phyloP scores from a whole-genome alignment of 2,888 invertebrate genomes.

The Scaptomyza tumidula region DNA sequence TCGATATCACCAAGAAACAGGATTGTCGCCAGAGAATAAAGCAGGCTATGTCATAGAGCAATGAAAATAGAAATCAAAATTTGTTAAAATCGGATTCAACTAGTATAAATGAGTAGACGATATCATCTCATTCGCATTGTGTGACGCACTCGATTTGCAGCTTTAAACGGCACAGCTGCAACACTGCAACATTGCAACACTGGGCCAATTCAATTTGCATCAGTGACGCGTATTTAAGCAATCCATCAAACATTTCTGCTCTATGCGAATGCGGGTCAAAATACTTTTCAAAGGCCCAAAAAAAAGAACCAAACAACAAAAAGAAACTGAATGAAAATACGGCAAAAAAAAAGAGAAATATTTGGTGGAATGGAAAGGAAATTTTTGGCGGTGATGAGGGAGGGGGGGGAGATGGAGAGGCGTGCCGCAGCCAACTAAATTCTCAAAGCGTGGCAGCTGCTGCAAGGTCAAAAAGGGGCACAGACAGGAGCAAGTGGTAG shows the following conservation, averaged over 20 bases:
- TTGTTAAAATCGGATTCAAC: not conserved
- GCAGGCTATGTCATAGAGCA: too few relatives aligned
- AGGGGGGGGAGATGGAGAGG: not conserved
- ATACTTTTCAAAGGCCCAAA: constrained; percentile 32
- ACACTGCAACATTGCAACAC: not conserved
- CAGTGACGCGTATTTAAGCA: constrained; percentile 27
- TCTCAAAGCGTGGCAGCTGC: constrained; percentile 55
- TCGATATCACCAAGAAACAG: too few relatives aligned
- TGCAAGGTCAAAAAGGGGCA: constrained; percentile 65
- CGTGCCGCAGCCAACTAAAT: constrained; percentile 20
- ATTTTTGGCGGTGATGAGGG: not conserved
- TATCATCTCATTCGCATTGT: not conserved
- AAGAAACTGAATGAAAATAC: constrained; percentile 6
- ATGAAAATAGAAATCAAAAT: too few relatives aligned
- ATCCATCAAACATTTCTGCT: constrained; percentile 39
- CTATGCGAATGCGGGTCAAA: constrained; percentile 52
- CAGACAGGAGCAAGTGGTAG: not conserved
- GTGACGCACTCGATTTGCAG: not conserved
- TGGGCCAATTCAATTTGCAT: constrained; percentile 22
- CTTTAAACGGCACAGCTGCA: constrained; percentile 20
- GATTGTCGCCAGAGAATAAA: too few relatives aligned
- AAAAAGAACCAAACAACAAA: not conserved
- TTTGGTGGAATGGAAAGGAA: not conserved
- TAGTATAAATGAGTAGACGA: not conserved
- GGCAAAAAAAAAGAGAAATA: not conserved